Conservation (phyloP, 1,140 invertebrate genomes). For the Pygmarrhopalites habei region DNA sequence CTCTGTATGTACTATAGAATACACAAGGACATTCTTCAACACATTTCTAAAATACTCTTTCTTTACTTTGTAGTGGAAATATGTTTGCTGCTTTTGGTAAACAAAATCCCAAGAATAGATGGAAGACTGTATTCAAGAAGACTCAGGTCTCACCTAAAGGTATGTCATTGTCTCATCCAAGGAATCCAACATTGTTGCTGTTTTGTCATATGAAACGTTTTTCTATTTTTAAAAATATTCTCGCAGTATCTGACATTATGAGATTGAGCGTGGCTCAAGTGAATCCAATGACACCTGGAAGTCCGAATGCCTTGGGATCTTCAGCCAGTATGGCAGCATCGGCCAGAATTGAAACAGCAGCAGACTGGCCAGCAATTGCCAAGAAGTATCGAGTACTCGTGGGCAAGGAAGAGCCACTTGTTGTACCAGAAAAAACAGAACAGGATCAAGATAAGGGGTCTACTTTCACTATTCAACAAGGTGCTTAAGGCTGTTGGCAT, state of each 20-base stretch:
- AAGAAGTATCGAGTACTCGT: conserved; percentile 78
- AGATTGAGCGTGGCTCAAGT: conserved; percentile 34
- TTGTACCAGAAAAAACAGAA: neutral
- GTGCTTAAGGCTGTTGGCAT: neutral
- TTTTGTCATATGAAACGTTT: too few relatives aligned
- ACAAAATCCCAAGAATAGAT: conserved; percentile 41
- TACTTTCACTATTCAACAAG: conserved; percentile 12
- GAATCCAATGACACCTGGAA: conserved; percentile 46
- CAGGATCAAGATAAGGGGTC: neutral
- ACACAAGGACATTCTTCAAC: too few relatives aligned
- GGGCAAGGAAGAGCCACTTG: conserved; percentile 52
- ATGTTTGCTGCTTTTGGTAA: conserved; percentile 39
- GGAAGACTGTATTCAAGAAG: conserved; percentile 43
- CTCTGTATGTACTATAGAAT: too few relatives aligned
- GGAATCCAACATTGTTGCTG: neutral
- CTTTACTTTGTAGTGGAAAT: conserved; percentile 9
- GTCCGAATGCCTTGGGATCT: conserved; percentile 58
- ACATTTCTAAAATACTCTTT: too few relatives aligned
- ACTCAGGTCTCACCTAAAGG: conserved; percentile 44
- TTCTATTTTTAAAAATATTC: too few relatives aligned
- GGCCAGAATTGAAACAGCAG: conserved; percentile 74
- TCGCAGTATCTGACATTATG: conserved; percentile 34
- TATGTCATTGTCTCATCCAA: conserved; percentile 26
- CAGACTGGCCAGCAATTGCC: conserved; percentile 82
- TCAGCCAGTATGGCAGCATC: conserved; percentile 67